Conservation (phyloP, 2,888 invertebrate genomes). For the Podotricha telesiphe region DNA sequence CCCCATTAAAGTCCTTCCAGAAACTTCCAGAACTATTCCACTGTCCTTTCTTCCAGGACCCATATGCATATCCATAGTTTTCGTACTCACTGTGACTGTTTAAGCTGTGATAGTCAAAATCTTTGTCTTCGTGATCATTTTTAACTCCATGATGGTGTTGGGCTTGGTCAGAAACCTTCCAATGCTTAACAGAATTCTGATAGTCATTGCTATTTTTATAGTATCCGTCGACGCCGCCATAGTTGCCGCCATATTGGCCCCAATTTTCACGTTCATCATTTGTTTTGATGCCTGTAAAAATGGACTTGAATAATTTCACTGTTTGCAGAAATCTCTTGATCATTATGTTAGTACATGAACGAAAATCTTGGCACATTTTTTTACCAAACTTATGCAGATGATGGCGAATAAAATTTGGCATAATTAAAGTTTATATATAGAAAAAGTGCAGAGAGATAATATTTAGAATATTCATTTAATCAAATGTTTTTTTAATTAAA, state of each 20-base stretch:
- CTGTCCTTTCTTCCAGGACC: constrained; percentile 65
- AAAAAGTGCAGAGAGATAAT: no score
- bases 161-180: constrained; percentile 73
- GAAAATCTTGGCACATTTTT: no score
- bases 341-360: no score
- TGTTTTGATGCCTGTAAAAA: constrained; percentile 56
- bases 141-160: constrained; percentile 60
- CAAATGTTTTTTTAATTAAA: no score
- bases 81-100: constrained; percentile 62
- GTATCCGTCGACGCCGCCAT: constrained; percentile 69
- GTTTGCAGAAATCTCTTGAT: background rate
- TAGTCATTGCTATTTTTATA: constrained; percentile 73
- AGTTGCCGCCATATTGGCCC: constrained; percentile 85
- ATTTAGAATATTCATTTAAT: no score
- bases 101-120: constrained; percentile 75
- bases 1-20: constrained; percentile 58
- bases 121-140: constrained; percentile 53
- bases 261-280: constrained; percentile 75
- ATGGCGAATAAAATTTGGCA: no score
- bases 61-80: constrained; percentile 60
- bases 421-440: no score
- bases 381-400: no score
- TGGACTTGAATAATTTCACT: background rate
- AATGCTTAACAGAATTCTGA: constrained; percentile 76
- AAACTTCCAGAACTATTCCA: constrained; percentile 64